Evolutionary conservation across 1,140 invertebrate species (phyloP), one percentile per base, ranked within the genome.

Genomic region (Leptonema lineaticorne): DNA sequence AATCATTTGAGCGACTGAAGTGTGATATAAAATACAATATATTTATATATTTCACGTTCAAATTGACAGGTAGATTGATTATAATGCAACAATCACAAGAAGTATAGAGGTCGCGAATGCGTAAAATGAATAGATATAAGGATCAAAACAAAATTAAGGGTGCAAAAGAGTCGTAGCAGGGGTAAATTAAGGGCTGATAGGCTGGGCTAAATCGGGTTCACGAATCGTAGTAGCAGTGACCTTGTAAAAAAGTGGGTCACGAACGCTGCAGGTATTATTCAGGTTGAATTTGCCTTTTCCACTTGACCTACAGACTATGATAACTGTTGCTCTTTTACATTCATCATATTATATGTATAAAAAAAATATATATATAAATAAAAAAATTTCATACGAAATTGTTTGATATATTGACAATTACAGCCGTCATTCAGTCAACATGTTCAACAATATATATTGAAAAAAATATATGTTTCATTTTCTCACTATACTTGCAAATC

Each of bases 191-290:
- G 5, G 30, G 5, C 30, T 11, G 5, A 18, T 20, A 18, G 20
- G 16, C n/a, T 20, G 46, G 2, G 46, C 18, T 20, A 20, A 8
- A 9, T 2, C 1, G 46, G 46, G 46, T 26, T 26, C 6, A 53
- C 20, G 24, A 24, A 24, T 18, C 50, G 9, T 8, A 20, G 50
- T 53, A 53, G 50, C 50, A 53, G 50, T 53, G 50, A 53, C 50
- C 50, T 53, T 53, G 2, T 2, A n/a, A n/a, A n/a, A 24, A 53
- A 53, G 50, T 53, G 50, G 50, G 50, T 53, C 50, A 53, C 50
- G 50, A 53, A 53, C 50, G 50, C 50, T 53, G 50, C 50, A 53
- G 50, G 50, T 53, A 24, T 16, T 16, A 41, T 41, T 41, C 37
- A 9, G 37, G 37, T n/a, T n/a, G n/a, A n/a, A n/a, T n/a, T 14